phyloP scores from a whole-genome alignment of 2,113 vertebrate species.

The Crotalus helleri region DNA sequence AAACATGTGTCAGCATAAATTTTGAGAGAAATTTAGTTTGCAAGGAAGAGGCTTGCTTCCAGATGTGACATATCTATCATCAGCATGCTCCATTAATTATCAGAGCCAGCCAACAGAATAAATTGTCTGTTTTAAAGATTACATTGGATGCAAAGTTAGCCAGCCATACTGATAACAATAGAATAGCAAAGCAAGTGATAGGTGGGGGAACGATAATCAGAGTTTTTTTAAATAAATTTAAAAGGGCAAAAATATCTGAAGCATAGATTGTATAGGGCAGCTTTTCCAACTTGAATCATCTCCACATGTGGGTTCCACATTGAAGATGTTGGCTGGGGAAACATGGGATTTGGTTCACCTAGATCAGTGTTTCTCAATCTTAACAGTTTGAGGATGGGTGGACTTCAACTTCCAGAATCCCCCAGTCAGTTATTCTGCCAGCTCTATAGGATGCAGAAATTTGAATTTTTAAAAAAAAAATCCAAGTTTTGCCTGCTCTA shows the following conservation, averaged over 20 bases:
- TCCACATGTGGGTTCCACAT: background rate
- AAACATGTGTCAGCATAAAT: conserved; percentile 53
- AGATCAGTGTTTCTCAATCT: background rate
- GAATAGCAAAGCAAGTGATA: conserved; percentile 3
- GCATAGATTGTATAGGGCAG: background rate
- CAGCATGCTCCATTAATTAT: conserved; percentile 36
- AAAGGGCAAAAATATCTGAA: background rate
- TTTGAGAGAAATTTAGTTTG: conserved; percentile 51
- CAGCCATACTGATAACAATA: background rate
- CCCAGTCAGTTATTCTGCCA: background rate
- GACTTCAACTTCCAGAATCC: background rate
- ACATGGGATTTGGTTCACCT: background rate
- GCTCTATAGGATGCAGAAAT: background rate
- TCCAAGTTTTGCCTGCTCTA: background rate
- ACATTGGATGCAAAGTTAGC: conserved; percentile 31
- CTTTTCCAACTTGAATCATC: background rate
- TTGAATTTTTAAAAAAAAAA: background rate
- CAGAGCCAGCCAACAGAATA: conserved; percentile 8
- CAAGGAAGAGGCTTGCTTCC: conserved; percentile 34
- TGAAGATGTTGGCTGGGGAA: background rate
- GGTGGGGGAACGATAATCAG: background rate
- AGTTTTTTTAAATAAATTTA: background rate
- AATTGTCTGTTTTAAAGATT: conserved; percentile 59
- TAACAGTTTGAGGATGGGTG: background rate
- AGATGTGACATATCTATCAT: conserved; percentile 43